A percentile compares a stretch with the other conserved stretches of the same genome.
Conservation (phyloP, 2,113 vertebrate species). For the Megaptera novaeangliae region DNA sequence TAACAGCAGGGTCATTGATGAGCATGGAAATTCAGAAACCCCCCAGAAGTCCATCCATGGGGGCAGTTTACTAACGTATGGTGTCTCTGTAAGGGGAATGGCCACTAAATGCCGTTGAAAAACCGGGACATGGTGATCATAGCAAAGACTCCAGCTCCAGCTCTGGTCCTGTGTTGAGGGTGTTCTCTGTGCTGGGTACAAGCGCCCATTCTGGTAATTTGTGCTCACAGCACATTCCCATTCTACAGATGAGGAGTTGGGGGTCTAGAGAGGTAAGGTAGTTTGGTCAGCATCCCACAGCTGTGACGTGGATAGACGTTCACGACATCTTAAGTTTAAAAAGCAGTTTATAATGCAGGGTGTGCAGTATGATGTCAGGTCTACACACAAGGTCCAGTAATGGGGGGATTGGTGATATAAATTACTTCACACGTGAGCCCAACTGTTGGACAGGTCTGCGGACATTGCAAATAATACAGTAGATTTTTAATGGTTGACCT, state of each 20-base stretch:
- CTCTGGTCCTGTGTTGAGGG: background rate
- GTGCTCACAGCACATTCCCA: background rate
- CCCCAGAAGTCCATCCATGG: background rate
- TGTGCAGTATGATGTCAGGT: background rate
- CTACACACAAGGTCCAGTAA: background rate
- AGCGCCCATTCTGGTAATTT: background rate
- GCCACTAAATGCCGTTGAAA: background rate
- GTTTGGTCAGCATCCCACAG: too few species aligned
- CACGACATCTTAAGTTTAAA: background rate
- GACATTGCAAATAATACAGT: too few species aligned
- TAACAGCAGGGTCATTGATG: background rate
- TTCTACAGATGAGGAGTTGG: background rate
- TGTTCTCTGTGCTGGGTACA: too few species aligned
- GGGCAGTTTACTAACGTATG: background rate
- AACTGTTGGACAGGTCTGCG: background rate
- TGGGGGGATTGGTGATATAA: background rate
- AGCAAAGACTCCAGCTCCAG: background rate
- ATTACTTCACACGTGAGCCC: background rate
- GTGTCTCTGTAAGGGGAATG: background rate
- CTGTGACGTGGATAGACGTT: background rate
- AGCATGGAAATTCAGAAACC: background rate
- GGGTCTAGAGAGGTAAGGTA: background rate
- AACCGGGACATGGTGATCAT: background rate
- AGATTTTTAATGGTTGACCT: background rate
- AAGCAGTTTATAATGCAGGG: background rate